Evolutionary conservation across 2,888 invertebrate species (phyloP).

Genomic region (Phanerotoma sp.): DNA sequence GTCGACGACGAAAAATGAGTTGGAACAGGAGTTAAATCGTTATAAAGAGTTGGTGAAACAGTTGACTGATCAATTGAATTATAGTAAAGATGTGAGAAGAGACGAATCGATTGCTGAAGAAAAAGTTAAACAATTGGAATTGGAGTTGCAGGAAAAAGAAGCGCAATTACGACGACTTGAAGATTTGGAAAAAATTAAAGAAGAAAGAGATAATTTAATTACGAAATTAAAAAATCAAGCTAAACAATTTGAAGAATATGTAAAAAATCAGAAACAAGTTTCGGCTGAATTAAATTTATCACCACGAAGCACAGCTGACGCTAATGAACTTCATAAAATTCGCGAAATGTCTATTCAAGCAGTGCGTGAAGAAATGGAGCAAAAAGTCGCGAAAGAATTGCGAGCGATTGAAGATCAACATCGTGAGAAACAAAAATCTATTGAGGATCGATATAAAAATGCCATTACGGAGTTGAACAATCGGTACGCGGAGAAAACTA

Average conservation of each 20-base stretch:
- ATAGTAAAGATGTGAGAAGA: constrained; percentile 37
- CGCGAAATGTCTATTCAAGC: constrained; percentile 62
- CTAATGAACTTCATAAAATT: constrained; percentile 56
- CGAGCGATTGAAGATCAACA: constrained; percentile 63
- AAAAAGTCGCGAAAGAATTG: constrained; percentile 66
- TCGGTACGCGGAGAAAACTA: constrained; percentile 60
- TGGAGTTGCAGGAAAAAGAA: constrained; percentile 42
- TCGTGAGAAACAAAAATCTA: constrained; percentile 59
- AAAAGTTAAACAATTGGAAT: constrained; percentile 44
- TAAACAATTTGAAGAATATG: constrained; percentile 66
- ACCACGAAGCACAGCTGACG: constrained; percentile 41
- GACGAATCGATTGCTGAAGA: constrained; percentile 39
- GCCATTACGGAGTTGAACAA: constrained; percentile 59
- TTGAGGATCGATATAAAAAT: constrained; percentile 60
- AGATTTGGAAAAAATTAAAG: constrained; percentile 53
- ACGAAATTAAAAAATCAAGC: constrained; percentile 65
- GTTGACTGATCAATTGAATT: constrained; percentile 36
- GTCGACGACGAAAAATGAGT: constrained; percentile 27
- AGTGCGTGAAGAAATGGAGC: constrained; percentile 69
- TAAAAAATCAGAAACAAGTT: constrained; percentile 60
- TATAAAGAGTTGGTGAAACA: constrained; percentile 43
- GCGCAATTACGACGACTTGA: constrained; percentile 40
- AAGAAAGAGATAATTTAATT: constrained; percentile 64
- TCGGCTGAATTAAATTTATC: constrained; percentile 48
- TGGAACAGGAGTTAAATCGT: constrained; percentile 42